A percentile compares a stretch with the other conserved stretches of the same genome.
phyloP scores from a whole-genome alignment of 2,797 vertebrate species.

The Thamnophis elegans region DNA sequence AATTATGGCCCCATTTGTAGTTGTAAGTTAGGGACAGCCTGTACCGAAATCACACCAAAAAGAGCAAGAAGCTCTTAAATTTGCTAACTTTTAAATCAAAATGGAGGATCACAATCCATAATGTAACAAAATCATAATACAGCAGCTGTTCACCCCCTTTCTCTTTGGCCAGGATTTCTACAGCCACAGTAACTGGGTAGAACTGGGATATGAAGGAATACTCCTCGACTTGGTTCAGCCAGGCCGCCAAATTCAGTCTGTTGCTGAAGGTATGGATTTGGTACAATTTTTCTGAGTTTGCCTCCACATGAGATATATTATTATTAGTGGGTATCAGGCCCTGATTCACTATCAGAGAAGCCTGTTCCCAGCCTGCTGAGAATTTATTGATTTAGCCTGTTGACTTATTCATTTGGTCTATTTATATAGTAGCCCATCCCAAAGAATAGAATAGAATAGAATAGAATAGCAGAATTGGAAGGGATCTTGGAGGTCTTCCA shows the following conservation, averaged over 20 bases:
- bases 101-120: background rate
- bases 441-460: too few relatives aligned
- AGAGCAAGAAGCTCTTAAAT: background rate
- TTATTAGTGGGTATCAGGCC: background rate
- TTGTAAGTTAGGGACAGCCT: background rate
- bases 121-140: background rate
- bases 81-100: background rate
- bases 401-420: too few relatives aligned
- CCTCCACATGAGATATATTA: background rate
- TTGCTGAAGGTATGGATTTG: conserved; percentile 75
- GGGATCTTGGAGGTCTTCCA: too few relatives aligned
- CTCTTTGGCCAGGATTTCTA: conserved; percentile 81
- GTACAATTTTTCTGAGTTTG: conserved; percentile 55
- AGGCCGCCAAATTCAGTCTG: conserved; percentile 71
- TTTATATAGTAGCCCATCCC: too few relatives aligned
- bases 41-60: background rate
- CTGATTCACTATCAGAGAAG: background rate
- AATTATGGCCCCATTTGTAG: background rate
- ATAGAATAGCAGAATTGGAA: too few relatives aligned
- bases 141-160: background rate
- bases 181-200: conserved; percentile 91
- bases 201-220: conserved; percentile 76
- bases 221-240: conserved; percentile 81
- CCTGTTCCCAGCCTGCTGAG: too few relatives aligned
- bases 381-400: too few relatives aligned